Base-by-base conservation (phyloP, 2,113 vertebrate species). In the Dicrurus megarhynchus region DNA sequence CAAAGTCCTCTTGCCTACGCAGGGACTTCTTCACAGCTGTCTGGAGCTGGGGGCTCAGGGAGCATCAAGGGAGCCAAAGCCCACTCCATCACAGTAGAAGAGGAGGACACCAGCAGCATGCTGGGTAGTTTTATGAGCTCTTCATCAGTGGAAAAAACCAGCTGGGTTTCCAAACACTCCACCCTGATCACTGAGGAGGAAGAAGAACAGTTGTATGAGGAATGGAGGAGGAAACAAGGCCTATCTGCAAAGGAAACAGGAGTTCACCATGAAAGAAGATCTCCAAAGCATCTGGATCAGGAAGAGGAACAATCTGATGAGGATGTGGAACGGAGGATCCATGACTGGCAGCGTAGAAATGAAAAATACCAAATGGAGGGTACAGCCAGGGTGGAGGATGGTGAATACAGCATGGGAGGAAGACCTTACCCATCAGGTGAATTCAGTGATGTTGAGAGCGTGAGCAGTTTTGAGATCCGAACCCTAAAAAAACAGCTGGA, bases 331-430 rank as follows among this genome's bases (percentile, higher is more conserved):
- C 86, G 46, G 82, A 97, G 98, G 91, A 97, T 99, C 81, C 97
- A 84, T 2, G 99, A 99, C 17, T 99, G 99, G 99, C 99, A 99
- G 90, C 30, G 95, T 76, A 98, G 98, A 41, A 99, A 99, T 30
- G 99, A 99, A 93, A 98, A 98, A 84, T 99, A 98, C 89, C 98
- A 98, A 86, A 97, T 80, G 5, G 96, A 98, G 3, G 98, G 97
- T 98, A 95, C 96, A 65, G 76, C 93, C 13, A 98, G 98, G 92
- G 98, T 98, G 47, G 97, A 98, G 87, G 41, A 91, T 9, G 73
- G 94, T 5, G 86, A 96, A 22, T 97, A 95, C n/a, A n/a, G 75
- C 4, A 7, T n/a, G 21, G 79, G 94, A 79, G 93, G 77, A 6
- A 92, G 90, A 71, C 56, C 87, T 53, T 91, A 69, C 63, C 37